phyloP scores from a whole-genome alignment of 1,140 invertebrate genomes.

The Parapsyche elsis region DNA sequence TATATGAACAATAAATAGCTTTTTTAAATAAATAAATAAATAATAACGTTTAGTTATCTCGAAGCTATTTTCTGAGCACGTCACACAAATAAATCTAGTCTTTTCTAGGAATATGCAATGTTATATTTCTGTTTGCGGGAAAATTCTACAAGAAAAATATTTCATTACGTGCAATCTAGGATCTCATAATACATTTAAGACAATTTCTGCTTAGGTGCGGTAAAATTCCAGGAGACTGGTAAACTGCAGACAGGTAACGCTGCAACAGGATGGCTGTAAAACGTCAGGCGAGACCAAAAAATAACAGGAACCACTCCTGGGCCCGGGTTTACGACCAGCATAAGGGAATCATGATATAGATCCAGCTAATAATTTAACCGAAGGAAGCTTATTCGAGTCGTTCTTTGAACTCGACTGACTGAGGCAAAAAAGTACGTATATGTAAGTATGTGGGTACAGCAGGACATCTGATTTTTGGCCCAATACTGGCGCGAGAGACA shows the following conservation, averaged over 20 bases:
- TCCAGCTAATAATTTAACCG: conserved; percentile 42
- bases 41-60: too few relatives aligned
- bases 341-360: conserved; percentile 43
- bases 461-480: too few relatives aligned
- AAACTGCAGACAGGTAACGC: not conserved
- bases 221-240: conserved; percentile 11
- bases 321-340: conserved; percentile 29
- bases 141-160: conserved; percentile 1
- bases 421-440: not conserved
- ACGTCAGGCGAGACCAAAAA: conserved; percentile 24
- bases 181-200: conserved; percentile 23
- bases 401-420: conserved; percentile 15
- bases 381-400: conserved; percentile 32
- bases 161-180: conserved; percentile 27
- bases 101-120: too few relatives aligned
- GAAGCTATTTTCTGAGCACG: not conserved
- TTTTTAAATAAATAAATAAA: too few relatives aligned
- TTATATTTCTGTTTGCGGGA: not conserved
- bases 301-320: not conserved
- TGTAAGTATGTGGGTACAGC: not conserved
- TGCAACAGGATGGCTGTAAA: conserved; percentile 25
- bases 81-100: not conserved
- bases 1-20: too few relatives aligned
- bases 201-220: conserved; percentile 27
- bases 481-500: not conserved